A percentile compares a stretch with the other conserved stretches of the same genome.
These are phyloP conservation scores for Trichoplusia ni DNA, from an alignment of 1,140 invertebrate species.

Conservation along the genomic window DNA sequence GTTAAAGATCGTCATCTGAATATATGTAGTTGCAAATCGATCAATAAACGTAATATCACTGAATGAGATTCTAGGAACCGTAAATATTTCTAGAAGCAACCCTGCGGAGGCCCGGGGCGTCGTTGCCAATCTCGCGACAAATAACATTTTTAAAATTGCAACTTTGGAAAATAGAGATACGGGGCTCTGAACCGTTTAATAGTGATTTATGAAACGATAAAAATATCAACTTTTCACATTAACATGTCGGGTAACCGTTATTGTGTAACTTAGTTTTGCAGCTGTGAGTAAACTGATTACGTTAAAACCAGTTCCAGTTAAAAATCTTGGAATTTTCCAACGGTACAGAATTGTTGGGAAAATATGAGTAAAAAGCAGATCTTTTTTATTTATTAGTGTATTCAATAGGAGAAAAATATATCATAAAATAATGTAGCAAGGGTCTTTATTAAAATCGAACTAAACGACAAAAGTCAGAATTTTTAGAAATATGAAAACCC, in stretches of 20 bases:
- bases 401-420: no score
- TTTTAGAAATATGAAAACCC: no score
- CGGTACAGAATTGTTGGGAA: neutral
- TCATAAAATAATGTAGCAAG: no score
- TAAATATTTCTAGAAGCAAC: constrained; percentile 1
- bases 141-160: constrained; percentile 41
- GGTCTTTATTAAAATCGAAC: no score
- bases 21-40: no score
- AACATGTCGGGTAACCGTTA: constrained; percentile 21
- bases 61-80: neutral
- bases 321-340: neutral
- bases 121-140: constrained; percentile 37
- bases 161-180: constrained; percentile 35
- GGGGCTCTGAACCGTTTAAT: constrained; percentile 32
- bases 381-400: no score
- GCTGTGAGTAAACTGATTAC: constrained; percentile 14
- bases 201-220: constrained; percentile 38
- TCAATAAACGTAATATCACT: no score
- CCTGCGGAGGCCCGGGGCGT: constrained; percentile 1
- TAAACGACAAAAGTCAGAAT: no score
- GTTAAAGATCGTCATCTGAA: no score
- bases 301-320: neutral
- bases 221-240: constrained; percentile 34
- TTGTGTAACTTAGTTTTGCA: constrained; percentile 25
- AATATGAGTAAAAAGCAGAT: no score